These are phyloP conservation scores for Mus pahari DNA, from an alignment of 2,113 vertebrate species.

Conservation along the genomic window DNA sequence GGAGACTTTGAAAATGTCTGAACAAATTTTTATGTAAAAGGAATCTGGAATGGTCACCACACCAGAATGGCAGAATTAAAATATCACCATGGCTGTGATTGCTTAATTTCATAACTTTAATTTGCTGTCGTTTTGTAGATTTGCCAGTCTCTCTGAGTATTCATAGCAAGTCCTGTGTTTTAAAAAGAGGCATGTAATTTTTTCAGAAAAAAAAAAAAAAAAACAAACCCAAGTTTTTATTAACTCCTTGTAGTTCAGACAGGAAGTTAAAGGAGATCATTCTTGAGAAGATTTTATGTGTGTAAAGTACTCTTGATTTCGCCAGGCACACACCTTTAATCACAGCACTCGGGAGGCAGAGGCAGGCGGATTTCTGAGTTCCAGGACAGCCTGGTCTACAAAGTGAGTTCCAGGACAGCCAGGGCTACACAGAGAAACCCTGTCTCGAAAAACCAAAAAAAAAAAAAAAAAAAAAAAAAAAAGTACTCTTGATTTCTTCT, in stretches of 20 bases:
- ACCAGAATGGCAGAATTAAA: conserved; percentile 79
- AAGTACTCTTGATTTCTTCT: not conserved
- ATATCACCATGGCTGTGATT: conserved; percentile 68
- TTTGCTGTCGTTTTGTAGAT: conserved; percentile 74
- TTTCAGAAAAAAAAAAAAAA: not conserved
- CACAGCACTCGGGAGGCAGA: too few species aligned
- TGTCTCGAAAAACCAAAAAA: too few species aligned
- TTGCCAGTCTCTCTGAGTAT: conserved; percentile 72
- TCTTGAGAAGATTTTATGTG: not conserved
- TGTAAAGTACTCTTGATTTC: conserved; percentile 20
- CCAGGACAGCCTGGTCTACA: too few species aligned
- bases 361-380: too few species aligned
- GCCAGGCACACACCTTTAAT: too few species aligned
- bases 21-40: conserved; percentile 59
- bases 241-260: conserved; percentile 63
- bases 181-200: conserved; percentile 46
- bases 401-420: too few species aligned
- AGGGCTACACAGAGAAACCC: too few species aligned
- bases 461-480: too few species aligned
- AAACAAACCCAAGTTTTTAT: conserved; percentile 3
- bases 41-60: conserved; percentile 74
- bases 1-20: conserved; percentile 66
- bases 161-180: conserved; percentile 60
- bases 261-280: not conserved
- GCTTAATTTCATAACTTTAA: conserved; percentile 77